phyloP scores from a whole-genome alignment of 2,113 vertebrate genomes.

The Callopanchax toddi region DNA sequence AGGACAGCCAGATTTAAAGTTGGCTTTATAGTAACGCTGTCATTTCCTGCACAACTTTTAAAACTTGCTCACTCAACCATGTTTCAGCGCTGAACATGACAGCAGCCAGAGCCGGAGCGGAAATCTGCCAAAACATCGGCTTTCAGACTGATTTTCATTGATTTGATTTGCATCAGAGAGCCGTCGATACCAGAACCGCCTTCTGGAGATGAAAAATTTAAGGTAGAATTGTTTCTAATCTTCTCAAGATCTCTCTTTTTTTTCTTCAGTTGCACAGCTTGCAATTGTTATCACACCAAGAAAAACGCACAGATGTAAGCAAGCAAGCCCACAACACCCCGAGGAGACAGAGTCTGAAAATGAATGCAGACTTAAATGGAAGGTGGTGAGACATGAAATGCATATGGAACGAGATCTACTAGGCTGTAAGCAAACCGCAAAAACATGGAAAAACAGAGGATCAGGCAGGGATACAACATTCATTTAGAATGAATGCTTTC shows the following conservation, averaged over 20 bases:
- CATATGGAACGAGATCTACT: slow-evolving; percentile 44
- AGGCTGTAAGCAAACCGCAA: slow-evolving; percentile 36
- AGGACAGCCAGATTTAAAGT: not conserved
- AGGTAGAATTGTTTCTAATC: slow-evolving; percentile 82
- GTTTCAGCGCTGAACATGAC: slow-evolving; percentile 1
- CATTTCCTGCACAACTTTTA: not conserved
- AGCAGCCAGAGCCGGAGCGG: slow-evolving; percentile 1
- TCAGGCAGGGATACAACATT: slow-evolving; percentile 17
- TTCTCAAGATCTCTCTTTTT: slow-evolving; percentile 81
- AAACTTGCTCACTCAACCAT: slow-evolving; percentile 6
- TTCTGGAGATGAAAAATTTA: slow-evolving; percentile 76
- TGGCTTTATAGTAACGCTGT: slow-evolving; percentile 18
- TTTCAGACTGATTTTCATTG: slow-evolving; percentile 62
- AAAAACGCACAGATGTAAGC: slow-evolving; percentile 68
- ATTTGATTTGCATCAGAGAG: slow-evolving; percentile 78
- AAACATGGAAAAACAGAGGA: slow-evolving; percentile 16
- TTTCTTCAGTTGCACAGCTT: slow-evolving; percentile 82
- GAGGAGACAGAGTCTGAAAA: slow-evolving; percentile 52
- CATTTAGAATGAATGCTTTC: slow-evolving; percentile 17
- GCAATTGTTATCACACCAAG: slow-evolving; percentile 80
- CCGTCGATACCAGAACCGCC: slow-evolving; percentile 79
- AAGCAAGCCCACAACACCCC: slow-evolving; percentile 51
- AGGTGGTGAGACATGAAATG: slow-evolving; percentile 58
- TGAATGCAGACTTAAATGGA: slow-evolving; percentile 54
- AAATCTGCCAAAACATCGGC: slow-evolving; percentile 56